These are phyloP conservation scores for Melinaea menophilus DNA, from an alignment of 2,888 invertebrate genomes.

Conservation along the genomic window DNA sequence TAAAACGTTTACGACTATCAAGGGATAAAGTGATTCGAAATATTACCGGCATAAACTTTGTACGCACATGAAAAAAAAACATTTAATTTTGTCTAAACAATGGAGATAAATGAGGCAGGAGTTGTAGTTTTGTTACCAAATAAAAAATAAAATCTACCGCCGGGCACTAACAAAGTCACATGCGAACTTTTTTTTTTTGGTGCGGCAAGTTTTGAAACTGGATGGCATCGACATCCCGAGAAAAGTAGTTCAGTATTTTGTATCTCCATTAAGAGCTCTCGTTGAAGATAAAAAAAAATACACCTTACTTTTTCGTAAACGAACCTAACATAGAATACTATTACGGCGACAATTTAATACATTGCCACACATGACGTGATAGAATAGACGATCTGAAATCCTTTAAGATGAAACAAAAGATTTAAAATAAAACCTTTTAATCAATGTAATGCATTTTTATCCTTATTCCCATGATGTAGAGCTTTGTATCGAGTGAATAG, in stretches of 20 bases:
- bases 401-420: slow-evolving; percentile 64
- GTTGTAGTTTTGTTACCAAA: slow-evolving; percentile 34
- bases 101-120: slow-evolving; percentile 38
- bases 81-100: slow-evolving; percentile 55
- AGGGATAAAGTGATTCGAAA: slow-evolving; percentile 47
- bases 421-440: slow-evolving; percentile 55
- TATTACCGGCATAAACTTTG: slow-evolving; percentile 43
- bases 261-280: slow-evolving; percentile 51
- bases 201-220: slow-evolving; percentile 51
- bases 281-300: slow-evolving; percentile 39
- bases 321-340: slow-evolving; percentile 38
- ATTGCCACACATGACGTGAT: slow-evolving; percentile 46
- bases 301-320: slow-evolving; percentile 32
- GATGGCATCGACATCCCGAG: slow-evolving; percentile 47
- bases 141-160: slow-evolving; percentile 35
- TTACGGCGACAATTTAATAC: slow-evolving; percentile 48
- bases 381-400: slow-evolving; percentile 47
- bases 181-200: slow-evolving; percentile 44
- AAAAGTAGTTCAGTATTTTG: slow-evolving; percentile 60
- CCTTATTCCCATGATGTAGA: slow-evolving; percentile 46
- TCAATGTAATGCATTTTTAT: slow-evolving; percentile 43
- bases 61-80: slow-evolving; percentile 38
- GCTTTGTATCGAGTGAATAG: slow-evolving; percentile 41
- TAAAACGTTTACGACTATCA: slow-evolving; percentile 58
- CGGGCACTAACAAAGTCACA: slow-evolving; percentile 38